Evolutionary conservation across 30 jellyfish, hydroid and myxozoan species (phyloP).

Genomic region (Morbakka virulenta): DNA sequence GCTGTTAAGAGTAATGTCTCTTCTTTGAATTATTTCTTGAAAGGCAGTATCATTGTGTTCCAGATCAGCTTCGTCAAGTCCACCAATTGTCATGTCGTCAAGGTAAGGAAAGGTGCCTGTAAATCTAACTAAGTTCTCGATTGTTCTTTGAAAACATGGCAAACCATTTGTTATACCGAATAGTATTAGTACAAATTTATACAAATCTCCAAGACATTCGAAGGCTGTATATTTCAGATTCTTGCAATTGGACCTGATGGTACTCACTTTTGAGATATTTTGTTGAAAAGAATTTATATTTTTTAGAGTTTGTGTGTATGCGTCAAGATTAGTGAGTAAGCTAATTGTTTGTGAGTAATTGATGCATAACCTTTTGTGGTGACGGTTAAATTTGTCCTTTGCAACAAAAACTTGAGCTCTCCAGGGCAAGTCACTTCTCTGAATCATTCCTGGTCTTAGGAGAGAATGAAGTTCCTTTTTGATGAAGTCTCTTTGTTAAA

Average conservation of each 20-base stretch:
- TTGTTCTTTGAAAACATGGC: not conserved
- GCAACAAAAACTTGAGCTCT: slow-evolving; percentile 26
- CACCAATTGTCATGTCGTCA: too few species aligned
- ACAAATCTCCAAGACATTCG: too few species aligned
- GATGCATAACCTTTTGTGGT: too few species aligned
- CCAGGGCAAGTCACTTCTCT: slow-evolving; percentile 21
- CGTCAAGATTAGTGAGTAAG: not conserved
- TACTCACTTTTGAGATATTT: not conserved
- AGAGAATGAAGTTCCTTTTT: too few species aligned
- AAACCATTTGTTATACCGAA: slow-evolving; percentile 52
- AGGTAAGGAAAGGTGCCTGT: slow-evolving; percentile 52
- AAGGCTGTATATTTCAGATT: slow-evolving; percentile 53
- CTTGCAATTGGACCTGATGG: slow-evolving; percentile 46
- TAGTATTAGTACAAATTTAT: slow-evolving; percentile 45
- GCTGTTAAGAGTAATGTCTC: too few species aligned
- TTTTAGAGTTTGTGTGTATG: not conserved
- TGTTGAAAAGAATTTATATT: not conserved
- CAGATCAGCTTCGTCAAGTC: too few species aligned
- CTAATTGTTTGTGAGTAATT: not conserved
- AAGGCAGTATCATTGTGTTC: too few species aligned
- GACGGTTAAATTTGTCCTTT: too few species aligned
- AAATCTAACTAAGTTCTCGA: slow-evolving; percentile 18
- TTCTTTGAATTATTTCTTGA: too few species aligned
- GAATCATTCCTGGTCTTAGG: too few species aligned
- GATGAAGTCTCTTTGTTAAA: too few species aligned